Percentiles rank a stretch among this genome's conserved stretches.
phyloP scores from a whole-genome alignment of 1,140 invertebrate genomes.

The Aphaenogaster floridana region DNA sequence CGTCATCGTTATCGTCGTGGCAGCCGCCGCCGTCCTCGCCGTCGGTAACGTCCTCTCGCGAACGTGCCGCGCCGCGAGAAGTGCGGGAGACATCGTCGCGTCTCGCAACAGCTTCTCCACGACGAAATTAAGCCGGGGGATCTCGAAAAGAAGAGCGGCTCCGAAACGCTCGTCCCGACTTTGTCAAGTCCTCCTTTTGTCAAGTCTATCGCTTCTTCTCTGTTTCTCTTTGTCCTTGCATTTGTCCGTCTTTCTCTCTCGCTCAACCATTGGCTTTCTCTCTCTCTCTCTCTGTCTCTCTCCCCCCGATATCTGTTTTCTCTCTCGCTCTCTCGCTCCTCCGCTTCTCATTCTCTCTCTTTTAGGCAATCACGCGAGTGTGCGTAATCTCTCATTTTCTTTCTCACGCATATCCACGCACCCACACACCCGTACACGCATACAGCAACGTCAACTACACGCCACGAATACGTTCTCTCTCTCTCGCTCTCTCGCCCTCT shows the following conservation, averaged over 20 bases:
- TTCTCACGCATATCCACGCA: constrained; percentile 38
- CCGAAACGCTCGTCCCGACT: not conserved
- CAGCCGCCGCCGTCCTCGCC: not conserved
- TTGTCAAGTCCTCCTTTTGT: constrained; percentile 19
- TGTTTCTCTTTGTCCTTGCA: too few relatives aligned
- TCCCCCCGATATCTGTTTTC: constrained; percentile 14
- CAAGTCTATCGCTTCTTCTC: constrained; percentile 10
- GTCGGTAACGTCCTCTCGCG: constrained; percentile 31
- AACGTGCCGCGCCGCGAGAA: not conserved
- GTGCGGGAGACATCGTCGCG: not conserved
- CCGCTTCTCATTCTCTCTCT: constrained; percentile 59
- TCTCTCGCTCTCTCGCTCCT: constrained; percentile 67
- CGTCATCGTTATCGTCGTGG: not conserved
- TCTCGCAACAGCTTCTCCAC: constrained; percentile 31
- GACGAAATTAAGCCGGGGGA: not conserved
- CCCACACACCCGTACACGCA: not conserved
- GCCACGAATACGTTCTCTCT: constrained; percentile 60
- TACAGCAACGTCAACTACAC: constrained; percentile 37
- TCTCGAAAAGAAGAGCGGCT: not conserved
- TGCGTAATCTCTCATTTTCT: constrained; percentile 65
- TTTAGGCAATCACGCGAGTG: constrained; percentile 66
- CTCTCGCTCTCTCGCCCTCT: constrained; percentile 47
- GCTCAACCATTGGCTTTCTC: constrained; percentile 33
- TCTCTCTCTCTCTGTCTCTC: constrained; percentile 58
- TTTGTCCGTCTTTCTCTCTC: constrained; percentile 54